Evolutionary conservation across 2,888 invertebrate genomes (phyloP).

Genomic region (Troides aeacus): DNA sequence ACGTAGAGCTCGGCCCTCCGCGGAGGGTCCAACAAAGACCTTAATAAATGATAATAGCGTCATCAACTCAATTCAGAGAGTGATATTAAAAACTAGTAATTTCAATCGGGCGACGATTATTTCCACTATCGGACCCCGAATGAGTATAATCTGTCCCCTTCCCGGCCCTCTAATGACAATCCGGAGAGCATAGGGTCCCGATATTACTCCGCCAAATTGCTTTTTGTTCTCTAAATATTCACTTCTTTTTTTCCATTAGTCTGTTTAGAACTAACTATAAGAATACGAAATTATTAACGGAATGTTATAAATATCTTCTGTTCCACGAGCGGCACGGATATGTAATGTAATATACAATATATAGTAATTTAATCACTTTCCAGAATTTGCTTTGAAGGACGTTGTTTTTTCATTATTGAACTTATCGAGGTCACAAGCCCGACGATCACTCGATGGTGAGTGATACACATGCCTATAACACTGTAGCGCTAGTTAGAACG

Average conservation of each 20-base stretch:
- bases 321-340: too few relatives aligned
- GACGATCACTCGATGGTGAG: too few relatives aligned
- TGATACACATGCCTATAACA: too few relatives aligned
- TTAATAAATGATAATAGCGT: constrained; percentile 19
- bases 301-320: too few relatives aligned
- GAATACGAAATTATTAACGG: too few relatives aligned
- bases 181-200: constrained; percentile 26
- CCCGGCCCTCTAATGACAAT: constrained; percentile 25
- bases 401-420: too few relatives aligned
- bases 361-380: too few relatives aligned
- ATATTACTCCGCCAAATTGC: constrained; percentile 25
- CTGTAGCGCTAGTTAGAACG: too few relatives aligned
- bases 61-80: constrained; percentile 22
- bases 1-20: constrained; percentile 5
- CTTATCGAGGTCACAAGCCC: too few relatives aligned
- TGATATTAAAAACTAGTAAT: constrained; percentile 44
- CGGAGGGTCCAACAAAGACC: constrained; percentile 18
- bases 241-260: not conserved
- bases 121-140: constrained; percentile 39
- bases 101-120: constrained; percentile 55
- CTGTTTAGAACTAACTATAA: too few relatives aligned
- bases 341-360: too few relatives aligned
- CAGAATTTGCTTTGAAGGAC: too few relatives aligned
- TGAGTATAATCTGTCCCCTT: constrained; percentile 27
- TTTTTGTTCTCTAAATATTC: constrained; percentile 16